Conservation (phyloP, 2,113 vertebrate species). For the Steatornis caripensis region DNA sequence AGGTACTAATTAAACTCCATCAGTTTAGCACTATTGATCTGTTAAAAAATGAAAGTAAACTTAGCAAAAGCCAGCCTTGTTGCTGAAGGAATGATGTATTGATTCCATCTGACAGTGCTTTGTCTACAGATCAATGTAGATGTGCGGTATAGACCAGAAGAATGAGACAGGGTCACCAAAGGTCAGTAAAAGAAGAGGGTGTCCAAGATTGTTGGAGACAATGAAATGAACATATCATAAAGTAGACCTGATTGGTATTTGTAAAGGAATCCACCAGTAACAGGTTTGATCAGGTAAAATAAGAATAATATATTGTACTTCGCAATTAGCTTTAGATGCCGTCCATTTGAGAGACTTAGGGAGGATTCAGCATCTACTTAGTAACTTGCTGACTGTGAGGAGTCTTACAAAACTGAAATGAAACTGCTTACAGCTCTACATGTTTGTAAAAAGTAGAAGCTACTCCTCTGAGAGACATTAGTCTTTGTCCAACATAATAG, state of each 20-base stretch:
- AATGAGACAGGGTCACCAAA: conserved; percentile 76
- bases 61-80: conserved; percentile 76
- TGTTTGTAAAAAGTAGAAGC: neutral
- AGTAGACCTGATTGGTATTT: conserved; percentile 48
- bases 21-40: conserved; percentile 82
- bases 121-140: conserved; percentile 85
- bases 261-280: conserved; percentile 57
- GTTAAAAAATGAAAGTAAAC: conserved; percentile 80
- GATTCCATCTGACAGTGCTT: conserved; percentile 87
- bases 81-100: conserved; percentile 94
- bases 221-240: conserved; percentile 81
- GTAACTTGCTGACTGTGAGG: neutral
- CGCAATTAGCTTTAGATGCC: neutral
- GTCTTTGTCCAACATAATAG: neutral
- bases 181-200: conserved; percentile 77
- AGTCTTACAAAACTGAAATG: neutral
- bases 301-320: neutral
- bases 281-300: neutral
- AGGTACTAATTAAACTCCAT: conserved; percentile 83
- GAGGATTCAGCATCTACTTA: neutral
- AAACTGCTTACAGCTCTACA: neutral
- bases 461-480: neutral
- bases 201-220: conserved; percentile 63
- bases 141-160: conserved; percentile 75
- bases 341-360: neutral